These are phyloP conservation scores for Harpegnathos saltator DNA, from an alignment of 1,140 invertebrate species.

Conservation along the genomic window DNA sequence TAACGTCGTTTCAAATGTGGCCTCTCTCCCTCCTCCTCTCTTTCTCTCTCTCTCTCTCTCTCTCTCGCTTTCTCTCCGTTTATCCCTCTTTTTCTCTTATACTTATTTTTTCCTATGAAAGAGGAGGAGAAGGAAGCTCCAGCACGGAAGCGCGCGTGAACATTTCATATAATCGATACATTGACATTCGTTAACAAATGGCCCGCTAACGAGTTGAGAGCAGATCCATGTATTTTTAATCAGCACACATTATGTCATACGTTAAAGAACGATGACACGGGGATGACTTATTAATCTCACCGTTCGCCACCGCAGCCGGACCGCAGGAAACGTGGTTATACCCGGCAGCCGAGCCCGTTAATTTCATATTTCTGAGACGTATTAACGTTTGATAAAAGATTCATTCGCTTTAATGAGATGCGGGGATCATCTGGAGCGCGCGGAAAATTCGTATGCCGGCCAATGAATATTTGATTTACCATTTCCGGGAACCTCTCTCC, in stretches of 20 bases:
- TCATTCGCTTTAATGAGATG: conserved; percentile 52
- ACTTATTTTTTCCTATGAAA: background rate
- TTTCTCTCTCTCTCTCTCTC: too few species aligned
- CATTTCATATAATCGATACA: too few species aligned
- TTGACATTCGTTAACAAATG: background rate
- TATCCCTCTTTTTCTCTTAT: background rate
- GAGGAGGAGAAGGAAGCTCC: too few species aligned
- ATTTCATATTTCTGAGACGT: conserved; percentile 50
- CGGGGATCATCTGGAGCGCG: conserved; percentile 3
- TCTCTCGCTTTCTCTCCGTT: too few species aligned
- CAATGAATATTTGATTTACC: conserved; percentile 54
- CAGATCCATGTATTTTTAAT: background rate
- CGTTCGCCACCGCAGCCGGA: background rate
- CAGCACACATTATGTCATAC: background rate
- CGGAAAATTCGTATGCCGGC: conserved; percentile 39
- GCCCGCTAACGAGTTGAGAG: background rate
- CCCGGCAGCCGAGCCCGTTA: conserved; percentile 1
- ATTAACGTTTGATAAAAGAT: conserved; percentile 61
- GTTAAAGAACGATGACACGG: background rate
- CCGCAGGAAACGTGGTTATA: conserved; percentile 23
- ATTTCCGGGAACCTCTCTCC: conserved; percentile 5
- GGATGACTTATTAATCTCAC: conserved; percentile 33
- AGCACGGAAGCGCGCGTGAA: too few species aligned
- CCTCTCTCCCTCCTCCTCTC: too few species aligned
- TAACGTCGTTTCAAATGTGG: background rate